Conservation (phyloP, 2,888 invertebrate genomes). For the Apamea anceps region DNA sequence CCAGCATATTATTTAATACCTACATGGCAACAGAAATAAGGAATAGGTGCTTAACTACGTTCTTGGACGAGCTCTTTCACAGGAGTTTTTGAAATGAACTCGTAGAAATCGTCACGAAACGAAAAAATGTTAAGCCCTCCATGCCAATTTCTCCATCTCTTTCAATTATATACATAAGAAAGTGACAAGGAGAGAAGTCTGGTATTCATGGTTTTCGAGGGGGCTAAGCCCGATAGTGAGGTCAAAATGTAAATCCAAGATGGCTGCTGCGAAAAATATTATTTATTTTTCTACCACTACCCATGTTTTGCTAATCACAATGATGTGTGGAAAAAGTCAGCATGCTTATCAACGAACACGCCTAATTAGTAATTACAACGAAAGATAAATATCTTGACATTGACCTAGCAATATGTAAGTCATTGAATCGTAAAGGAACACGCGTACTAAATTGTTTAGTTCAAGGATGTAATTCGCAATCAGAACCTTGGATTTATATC, state of each 20-base stretch:
- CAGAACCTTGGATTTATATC: conserved; percentile 25
- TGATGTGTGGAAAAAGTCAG: background rate
- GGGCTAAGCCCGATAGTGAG: too few species aligned
- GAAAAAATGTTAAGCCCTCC: too few species aligned
- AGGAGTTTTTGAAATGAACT: too few species aligned
- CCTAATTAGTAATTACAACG: conserved; percentile 6
- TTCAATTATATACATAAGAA: too few species aligned
- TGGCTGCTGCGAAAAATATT: background rate
- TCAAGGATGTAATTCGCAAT: conserved; percentile 1
- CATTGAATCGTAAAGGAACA: background rate
- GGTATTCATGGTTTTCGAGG: too few species aligned
- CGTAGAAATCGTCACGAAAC: too few species aligned
- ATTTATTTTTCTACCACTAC: background rate
- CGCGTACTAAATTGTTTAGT: background rate
- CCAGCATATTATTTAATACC: background rate
- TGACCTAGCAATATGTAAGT: conserved; percentile 36
- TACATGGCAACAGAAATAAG: background rate
- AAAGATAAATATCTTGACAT: background rate
- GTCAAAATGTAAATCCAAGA: too few species aligned
- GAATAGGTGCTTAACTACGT: background rate
- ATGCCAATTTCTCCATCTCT: too few species aligned
- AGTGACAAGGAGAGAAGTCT: too few species aligned
- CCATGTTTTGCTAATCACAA: conserved; percentile 11
- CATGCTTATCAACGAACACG: conserved; percentile 11
- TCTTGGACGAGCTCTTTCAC: too few species aligned